Base-by-base conservation (phyloP, 2,113 vertebrate genomes). In the Oryzias woworae region DNA sequence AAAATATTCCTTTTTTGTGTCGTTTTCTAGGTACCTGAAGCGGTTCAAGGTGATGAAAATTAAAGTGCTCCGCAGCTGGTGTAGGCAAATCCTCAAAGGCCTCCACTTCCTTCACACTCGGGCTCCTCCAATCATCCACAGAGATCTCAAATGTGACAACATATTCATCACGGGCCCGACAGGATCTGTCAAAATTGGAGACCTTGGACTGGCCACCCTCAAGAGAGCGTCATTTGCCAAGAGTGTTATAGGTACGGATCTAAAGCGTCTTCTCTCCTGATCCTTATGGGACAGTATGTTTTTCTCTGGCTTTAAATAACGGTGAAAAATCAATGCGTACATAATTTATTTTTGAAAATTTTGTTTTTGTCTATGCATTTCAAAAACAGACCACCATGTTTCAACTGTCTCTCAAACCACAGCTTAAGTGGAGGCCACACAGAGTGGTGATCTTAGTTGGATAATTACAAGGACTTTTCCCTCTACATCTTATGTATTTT, bases 11-110 rank as follows among this genome's bases (percentile, higher is more conserved):
- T 36, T 2, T 14, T 46, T 16, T 71, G 17, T 61, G 3, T 72
- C 68, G 7, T 64, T 24, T 64, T 75, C 6, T 60, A 98, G 96
- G 83, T 99, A 98, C 79, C 90, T 99, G 80, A 99, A 98, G 88
- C 93, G 97, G 78, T 99, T 99, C 88, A 99, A 99, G 82, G 95
- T 98, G 90, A 99, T 98, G 97, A 99, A 99, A 92, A 98, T 99
- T 71, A 99, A 98, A 92, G 97, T 99, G 2, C 86, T 99, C 1
- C 93, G 97, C 58, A 99, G 96, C 88, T 99, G 97, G 97, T 99
- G 97, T 84, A 91, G 96, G 72, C 97, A 99, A 84, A 99, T 99
- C 75, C 90, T 99, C 77, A 99, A 99, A 86, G 97, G 97, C 17
- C 94, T 99, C 51, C 97, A 99, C 57, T 99, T 99, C 78, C 94